Evolutionary conservation across 2,113 vertebrate genomes (phyloP).

Genomic region (Sus scrofa): DNA sequence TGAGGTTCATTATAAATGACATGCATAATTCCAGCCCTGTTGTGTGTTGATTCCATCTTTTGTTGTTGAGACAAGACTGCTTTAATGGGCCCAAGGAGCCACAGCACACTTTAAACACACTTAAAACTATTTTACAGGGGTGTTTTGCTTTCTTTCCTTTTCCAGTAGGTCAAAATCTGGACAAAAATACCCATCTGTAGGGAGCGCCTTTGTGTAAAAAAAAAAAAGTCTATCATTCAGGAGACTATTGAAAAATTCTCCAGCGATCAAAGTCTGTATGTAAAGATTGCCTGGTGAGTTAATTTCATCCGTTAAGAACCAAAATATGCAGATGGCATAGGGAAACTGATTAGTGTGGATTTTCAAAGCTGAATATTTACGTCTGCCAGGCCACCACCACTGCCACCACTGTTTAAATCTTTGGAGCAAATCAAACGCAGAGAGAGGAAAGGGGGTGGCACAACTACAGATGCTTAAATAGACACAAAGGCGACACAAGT

Average conservation of each 20-base stretch:
- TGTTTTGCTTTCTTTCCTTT: conserved; percentile 61
- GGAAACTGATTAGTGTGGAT: conserved; percentile 58
- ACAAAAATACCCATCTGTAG: not conserved
- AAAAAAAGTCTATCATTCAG: not conserved
- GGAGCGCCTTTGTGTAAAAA: not conserved
- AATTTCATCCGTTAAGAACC: conserved; percentile 57
- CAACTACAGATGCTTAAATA: fast-evolving
- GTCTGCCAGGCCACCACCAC: not conserved
- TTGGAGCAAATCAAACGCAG: not conserved
- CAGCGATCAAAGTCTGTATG: not conserved
- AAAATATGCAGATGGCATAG: conserved; percentile 56
- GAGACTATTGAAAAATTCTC: not conserved
- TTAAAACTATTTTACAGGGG: conserved; percentile 71
- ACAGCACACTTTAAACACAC: conserved; percentile 36
- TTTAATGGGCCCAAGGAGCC: conserved; percentile 79
- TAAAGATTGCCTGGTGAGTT: conserved; percentile 2
- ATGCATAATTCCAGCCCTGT: conserved; percentile 83
- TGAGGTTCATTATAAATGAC: conserved; percentile 85
- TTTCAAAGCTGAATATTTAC: conserved; percentile 65
- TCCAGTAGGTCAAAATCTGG: not conserved
- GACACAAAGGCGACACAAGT: not conserved
- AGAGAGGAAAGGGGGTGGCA: not conserved
- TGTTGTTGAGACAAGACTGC: conserved; percentile 83
- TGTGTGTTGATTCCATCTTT: conserved; percentile 80
- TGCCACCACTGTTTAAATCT: not conserved